Base-by-base conservation (phyloP, 1,140 invertebrate species). In the Camponotus pennsylvanicus region DNA sequence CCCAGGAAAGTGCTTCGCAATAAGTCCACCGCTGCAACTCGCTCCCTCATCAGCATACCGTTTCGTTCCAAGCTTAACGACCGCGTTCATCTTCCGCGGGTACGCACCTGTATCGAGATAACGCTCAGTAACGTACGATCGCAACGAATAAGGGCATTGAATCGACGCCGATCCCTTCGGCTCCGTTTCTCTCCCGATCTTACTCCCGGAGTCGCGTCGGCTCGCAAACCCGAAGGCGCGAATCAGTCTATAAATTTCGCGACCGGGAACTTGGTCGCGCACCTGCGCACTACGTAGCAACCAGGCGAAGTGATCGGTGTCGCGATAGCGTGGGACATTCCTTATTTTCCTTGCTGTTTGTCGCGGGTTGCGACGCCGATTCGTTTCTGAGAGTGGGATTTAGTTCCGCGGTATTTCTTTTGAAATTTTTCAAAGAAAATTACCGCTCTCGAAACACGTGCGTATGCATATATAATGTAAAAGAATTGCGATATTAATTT, bases 71-170 rank as follows among this genome's bases (percentile, higher is more conserved):
- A 27, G 67, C 83, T 21, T 84, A 91, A 90, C 91, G 87, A 91
- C 37, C 88, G 79, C 79, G 86, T 89, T 89, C 88, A 85, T 89
- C 88, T 92, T 89, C 84, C 88, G 64, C 85, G 27, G 15, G 64
- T 73, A 93, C 92, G 91, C 93, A 93, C 92, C 91, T 93, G 92
- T 92, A 91, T 91, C 91, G 91, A 86, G 92, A 93, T 93, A 93
- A 90, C 89, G 83, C 76, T 34, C 73, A 66, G 85, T 86, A 92
- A 88, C 69, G 73, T 90, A 88, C 83, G 77, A 64, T 66, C 84
- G 69, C 57, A 55, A 85, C 92, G 89, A 93, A 93, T 93, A 93
- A 93, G 93, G 93, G 89, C 89, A 93, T 93, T 91, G 91, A 93
- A 93, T 92, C 90, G 91, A 85, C 18, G 92, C 92, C 91, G 92